Base-by-base conservation (phyloP, 1,140 invertebrate genomes). In the Penaeus indicus region DNA sequence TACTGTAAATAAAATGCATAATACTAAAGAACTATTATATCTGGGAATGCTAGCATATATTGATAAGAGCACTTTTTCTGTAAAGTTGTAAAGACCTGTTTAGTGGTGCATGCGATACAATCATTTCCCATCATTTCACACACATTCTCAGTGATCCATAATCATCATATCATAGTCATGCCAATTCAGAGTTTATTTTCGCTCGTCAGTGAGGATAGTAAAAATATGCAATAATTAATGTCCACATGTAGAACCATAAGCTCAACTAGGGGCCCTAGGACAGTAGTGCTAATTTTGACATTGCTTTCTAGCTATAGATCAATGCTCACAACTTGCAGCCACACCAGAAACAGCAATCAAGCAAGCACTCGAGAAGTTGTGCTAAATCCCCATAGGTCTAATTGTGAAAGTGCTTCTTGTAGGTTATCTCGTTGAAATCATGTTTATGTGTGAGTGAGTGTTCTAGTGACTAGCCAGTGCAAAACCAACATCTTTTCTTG, bases 201-300 rank as follows among this genome's bases (percentile, higher is more conserved):
- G 87, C 87, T 88, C 87, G 87, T 88, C 81, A 88, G 87, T 88
- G 82, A 88, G 87, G 87, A 88, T 88, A 88, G 87, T 88, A 88
- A 88, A 87, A 79, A 88, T 88, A 88, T 88, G 87, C 87, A 88
- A 88, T 88, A 88, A 88, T 88, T 88, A 88, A 84, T 88, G 87
- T 88, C 87, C 87, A 88, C 72, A 88, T 84, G 81, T 88, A 88
- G 87, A 88, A 88, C 87, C 87, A 88, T 88, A 84, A 88, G 87
- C 87, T 88, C 87, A 88, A 88, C 69, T 88, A 88, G 87, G 87
- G 82, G 87, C 87, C 87, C 81, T 84, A 88, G 87, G 54, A 84
- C 60, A 25, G 81, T 88, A 88, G 87, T 88, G 87, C 87, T 84
- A 79, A 88, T 88, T 88, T 88, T 88, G 87, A 88, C 87, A 88